Evolutionary conservation across 2,797 vertebrate genomes (phyloP).

Genomic region (Nyctalus aviator): DNA sequence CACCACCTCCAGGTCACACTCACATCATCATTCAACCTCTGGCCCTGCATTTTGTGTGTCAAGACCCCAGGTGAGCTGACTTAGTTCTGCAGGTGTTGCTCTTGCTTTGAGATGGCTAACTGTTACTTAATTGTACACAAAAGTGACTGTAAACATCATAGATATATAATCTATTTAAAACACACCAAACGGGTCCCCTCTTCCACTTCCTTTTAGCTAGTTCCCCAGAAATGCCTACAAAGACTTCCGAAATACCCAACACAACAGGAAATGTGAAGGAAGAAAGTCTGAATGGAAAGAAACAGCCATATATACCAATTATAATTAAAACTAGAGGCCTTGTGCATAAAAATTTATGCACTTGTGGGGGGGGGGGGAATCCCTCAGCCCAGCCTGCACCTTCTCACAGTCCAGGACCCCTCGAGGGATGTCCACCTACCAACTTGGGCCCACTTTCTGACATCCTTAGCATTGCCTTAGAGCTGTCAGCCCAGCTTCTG

Average conservation of each 20-base stretch:
- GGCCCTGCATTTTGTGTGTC: not conserved
- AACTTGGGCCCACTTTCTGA: too few relatives aligned
- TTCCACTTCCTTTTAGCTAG: slow-evolving; percentile 6
- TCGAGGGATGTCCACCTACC: too few relatives aligned
- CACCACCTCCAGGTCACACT: not conserved
- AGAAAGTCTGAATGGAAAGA: slow-evolving; percentile 23
- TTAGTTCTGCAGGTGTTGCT: not conserved
- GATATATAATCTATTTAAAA: not conserved
- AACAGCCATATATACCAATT: not conserved
- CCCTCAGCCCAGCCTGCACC: too few relatives aligned
- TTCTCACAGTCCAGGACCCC: too few relatives aligned
- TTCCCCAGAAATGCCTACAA: not conserved
- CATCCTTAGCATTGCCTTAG: too few relatives aligned
- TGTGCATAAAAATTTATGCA: too few relatives aligned
- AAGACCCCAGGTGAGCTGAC: not conserved
- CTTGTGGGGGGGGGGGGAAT: rapidly evolving
- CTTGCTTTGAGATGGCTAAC: not conserved
- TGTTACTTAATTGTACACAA: not conserved
- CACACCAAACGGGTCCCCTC: not conserved
- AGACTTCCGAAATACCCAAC: not conserved
- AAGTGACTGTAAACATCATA: slow-evolving; percentile 20
- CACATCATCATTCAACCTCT: not conserved
- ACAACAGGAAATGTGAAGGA: not conserved
- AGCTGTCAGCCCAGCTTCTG: too few relatives aligned
- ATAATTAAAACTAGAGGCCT: not conserved